Conservation (phyloP, 1,140 invertebrate species). For the Linepithema humile region DNA sequence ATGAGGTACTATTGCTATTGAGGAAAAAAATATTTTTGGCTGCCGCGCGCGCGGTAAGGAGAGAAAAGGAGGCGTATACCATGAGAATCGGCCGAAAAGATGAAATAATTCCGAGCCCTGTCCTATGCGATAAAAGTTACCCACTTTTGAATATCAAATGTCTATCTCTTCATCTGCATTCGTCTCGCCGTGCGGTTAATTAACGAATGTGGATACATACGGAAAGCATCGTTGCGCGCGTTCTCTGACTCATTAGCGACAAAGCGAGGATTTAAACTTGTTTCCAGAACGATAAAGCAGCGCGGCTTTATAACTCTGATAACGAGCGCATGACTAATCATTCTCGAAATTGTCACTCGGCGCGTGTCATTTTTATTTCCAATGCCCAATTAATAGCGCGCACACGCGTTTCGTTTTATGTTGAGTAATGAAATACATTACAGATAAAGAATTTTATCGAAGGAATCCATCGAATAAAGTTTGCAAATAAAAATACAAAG, state of each 20-base stretch:
- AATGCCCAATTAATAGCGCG: slow-evolving; percentile 10
- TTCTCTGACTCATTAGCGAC: slow-evolving; percentile 30
- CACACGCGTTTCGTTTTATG: background rate
- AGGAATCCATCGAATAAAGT: background rate
- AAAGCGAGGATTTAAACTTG: slow-evolving; percentile 35
- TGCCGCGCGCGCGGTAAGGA: too few relatives aligned
- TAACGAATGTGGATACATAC: slow-evolving; percentile 2
- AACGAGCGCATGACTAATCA: slow-evolving; percentile 35
- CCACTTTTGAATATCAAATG: background rate
- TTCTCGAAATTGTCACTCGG: slow-evolving; percentile 19
- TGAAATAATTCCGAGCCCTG: slow-evolving; percentile 14
- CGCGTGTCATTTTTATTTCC: background rate
- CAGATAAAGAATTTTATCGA: background rate
- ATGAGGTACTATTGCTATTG: too few relatives aligned
- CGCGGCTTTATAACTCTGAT: slow-evolving; percentile 18
- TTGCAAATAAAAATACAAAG: background rate
- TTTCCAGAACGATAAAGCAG: slow-evolving; percentile 14
- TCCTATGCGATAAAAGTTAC: slow-evolving; percentile 26
- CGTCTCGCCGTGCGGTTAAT: slow-evolving; percentile 3
- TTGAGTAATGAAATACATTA: background rate
- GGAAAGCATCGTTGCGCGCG: background rate
- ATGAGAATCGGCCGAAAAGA: too few relatives aligned
- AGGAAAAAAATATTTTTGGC: too few relatives aligned
- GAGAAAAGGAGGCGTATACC: background rate
- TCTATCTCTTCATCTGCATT: slow-evolving; percentile 1